Evolutionary conservation across 2,888 invertebrate species (phyloP).

Genomic region (Caenorhabditis afra): DNA sequence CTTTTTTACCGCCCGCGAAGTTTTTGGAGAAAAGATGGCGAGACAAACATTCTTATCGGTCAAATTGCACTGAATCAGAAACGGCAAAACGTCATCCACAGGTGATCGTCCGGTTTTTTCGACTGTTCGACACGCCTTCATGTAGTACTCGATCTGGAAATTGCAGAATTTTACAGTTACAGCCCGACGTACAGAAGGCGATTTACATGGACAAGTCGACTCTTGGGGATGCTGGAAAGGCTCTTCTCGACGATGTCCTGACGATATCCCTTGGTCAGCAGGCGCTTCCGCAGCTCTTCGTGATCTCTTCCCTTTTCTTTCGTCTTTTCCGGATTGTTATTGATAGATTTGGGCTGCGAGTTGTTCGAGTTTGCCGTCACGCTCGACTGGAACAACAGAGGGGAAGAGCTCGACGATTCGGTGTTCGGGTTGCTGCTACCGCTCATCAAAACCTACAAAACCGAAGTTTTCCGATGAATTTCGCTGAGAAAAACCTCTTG

Average conservation of each 20-base stretch:
- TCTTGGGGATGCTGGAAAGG: constrained; percentile 46
- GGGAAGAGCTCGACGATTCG: constrained; percentile 27
- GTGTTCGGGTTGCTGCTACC: background rate
- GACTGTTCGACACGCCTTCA: constrained; percentile 67
- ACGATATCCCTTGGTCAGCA: constrained; percentile 62
- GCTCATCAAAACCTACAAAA: constrained; percentile 40
- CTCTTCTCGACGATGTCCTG: constrained; percentile 58
- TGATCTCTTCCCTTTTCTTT: constrained; percentile 24
- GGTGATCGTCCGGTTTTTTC: constrained; percentile 62
- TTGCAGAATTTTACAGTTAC: too few relatives aligned
- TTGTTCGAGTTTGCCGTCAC: constrained; percentile 1
- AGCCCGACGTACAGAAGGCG: too few relatives aligned
- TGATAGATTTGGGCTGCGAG: background rate
- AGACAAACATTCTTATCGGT: constrained; percentile 66
- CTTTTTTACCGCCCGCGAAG: background rate
- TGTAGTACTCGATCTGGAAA: constrained; percentile 71
- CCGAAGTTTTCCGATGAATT: background rate
- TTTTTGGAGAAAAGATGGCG: background rate
- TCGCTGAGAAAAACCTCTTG: constrained; percentile 53
- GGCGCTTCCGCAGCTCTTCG: constrained; percentile 46
- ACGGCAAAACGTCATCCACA: constrained; percentile 55
- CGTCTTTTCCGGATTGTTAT: constrained; percentile 28
- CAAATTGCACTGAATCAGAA: constrained; percentile 58
- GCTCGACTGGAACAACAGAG: constrained; percentile 12
- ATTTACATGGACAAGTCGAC: constrained; percentile 56